Evolutionary conservation across 2,113 vertebrate species (phyloP), one percentile per base, ranked within the genome.

Genomic region (Lampris megalopsis): DNA sequence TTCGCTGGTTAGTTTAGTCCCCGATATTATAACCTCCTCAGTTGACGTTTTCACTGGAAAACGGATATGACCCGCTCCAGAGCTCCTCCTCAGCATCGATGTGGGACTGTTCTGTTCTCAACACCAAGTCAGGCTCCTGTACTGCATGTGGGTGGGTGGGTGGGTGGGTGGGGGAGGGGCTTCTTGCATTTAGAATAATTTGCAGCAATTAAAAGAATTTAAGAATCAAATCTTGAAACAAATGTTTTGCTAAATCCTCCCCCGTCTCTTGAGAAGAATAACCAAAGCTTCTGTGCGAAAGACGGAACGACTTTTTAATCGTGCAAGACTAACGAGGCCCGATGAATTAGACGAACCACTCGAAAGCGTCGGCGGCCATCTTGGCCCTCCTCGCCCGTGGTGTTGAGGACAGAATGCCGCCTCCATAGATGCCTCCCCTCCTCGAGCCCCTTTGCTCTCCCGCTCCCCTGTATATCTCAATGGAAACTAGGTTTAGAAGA

Each of bases 401-500:
- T 86, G 78, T 88, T 86, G 89, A 91, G 90, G 86, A 86, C 86
- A 89, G 87, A 73, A 88, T 43, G 38, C 41, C 8, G 4, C 71
- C 82, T 43, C 77, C 9, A 66, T 66, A 82, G 83, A 79, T 6
- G 9, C 76, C 72, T 67, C 76, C 62, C 75, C 67, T 82, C 57
- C 81, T 64, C 10, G 6, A 65, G 41, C 36, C 82, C 81, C 40
- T 80, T 41, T 72, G 78, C 89, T 70, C 88, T 83, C 88, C 64
- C 81, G 81, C 82, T 43, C 71, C 73, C 80, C 11, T 1, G 65
- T 87, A 77, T 63, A 79, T 84, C 80, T 83, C 75, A 63, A 66
- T 91, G 80, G 11, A 85, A 81, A 75, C 43, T 90, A 90, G 88
- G 71, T 71, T 88, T 92, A 92, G 92, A 88, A 83, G 88, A 91